A percentile compares a stretch with the other conserved stretches of the same genome.
phyloP scores from a whole-genome alignment of 2,113 vertebrate genomes.

The Axis porcinus region DNA sequence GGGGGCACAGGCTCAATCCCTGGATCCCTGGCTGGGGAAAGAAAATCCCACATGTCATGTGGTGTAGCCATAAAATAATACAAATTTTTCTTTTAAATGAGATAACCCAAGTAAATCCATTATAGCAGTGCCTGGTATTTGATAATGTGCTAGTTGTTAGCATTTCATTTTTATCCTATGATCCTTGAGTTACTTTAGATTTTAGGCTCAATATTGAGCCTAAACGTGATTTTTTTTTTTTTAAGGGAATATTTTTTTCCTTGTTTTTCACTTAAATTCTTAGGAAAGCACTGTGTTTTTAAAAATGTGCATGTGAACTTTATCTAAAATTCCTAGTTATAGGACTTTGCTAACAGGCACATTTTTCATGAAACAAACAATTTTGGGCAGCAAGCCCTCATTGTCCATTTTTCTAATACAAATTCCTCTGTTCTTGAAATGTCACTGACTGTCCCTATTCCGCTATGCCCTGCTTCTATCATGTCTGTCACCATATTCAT shows the following conservation, averaged over 20 bases:
- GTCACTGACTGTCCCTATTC: conserved; percentile 46
- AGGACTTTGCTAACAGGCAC: background rate
- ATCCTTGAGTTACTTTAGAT: background rate
- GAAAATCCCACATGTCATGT: background rate
- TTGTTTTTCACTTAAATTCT: background rate
- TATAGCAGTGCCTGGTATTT: background rate
- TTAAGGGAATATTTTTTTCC: background rate
- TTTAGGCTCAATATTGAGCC: background rate
- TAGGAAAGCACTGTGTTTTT: background rate
- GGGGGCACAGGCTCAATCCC: background rate
- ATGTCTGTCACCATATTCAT: conserved; percentile 7
- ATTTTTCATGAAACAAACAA: conserved; percentile 59
- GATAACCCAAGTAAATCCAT: background rate
- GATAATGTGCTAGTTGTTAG: background rate
- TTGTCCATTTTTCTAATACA: conserved; percentile 58
- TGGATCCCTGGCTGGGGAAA: background rate
- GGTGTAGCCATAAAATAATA: background rate
- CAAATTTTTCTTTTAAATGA: background rate
- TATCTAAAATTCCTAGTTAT: conserved; percentile 20
- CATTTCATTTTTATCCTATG: background rate
- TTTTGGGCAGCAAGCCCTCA: conserved; percentile 6
- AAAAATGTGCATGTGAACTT: background rate
- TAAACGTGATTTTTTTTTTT: background rate
- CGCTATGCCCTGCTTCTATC: conserved; percentile 31
- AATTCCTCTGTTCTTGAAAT: conserved; percentile 58